phyloP scores from a whole-genome alignment of 1,140 invertebrate species.

The Drosophila prosaltans region DNA sequence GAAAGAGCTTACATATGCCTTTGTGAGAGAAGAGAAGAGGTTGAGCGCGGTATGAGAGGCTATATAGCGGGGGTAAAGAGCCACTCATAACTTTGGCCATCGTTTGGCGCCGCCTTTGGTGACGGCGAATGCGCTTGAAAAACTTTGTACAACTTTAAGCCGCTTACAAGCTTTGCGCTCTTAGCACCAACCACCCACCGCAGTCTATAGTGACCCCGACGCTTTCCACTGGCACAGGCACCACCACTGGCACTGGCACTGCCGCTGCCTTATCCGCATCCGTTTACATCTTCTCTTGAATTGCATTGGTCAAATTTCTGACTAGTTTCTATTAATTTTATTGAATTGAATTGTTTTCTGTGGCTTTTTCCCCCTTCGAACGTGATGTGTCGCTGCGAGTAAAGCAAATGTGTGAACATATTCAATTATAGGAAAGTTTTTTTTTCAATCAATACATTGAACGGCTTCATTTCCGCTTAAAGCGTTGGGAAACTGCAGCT shows the following conservation, averaged over 20 bases:
- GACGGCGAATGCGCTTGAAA: conserved; percentile 79
- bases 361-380: conserved; percentile 15
- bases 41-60: not conserved
- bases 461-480: conserved; percentile 2
- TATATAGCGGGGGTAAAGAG: conserved; percentile 18
- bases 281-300: too few relatives aligned
- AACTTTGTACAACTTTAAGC: conserved; percentile 82
- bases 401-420: not conserved
- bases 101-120: conserved; percentile 65
- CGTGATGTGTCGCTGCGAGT: conserved; percentile 32
- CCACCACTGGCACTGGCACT: not conserved
- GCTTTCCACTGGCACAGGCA: not conserved
- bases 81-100: conserved; percentile 74
- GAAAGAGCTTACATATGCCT: conserved; percentile 23
- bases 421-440: conserved; percentile 4
- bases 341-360: conserved; percentile 56
- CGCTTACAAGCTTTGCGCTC: conserved; percentile 79
- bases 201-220: conserved; percentile 2
- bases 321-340: conserved; percentile 67
- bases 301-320: conserved; percentile 34
- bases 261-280: not conserved
- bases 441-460: not conserved
- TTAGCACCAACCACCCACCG: conserved; percentile 40
- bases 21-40: conserved; percentile 9
- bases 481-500: not conserved